These are phyloP conservation scores for Ibidorhyncha struthersii DNA, from an alignment of 2,113 vertebrate genomes.

Conservation along the genomic window DNA sequence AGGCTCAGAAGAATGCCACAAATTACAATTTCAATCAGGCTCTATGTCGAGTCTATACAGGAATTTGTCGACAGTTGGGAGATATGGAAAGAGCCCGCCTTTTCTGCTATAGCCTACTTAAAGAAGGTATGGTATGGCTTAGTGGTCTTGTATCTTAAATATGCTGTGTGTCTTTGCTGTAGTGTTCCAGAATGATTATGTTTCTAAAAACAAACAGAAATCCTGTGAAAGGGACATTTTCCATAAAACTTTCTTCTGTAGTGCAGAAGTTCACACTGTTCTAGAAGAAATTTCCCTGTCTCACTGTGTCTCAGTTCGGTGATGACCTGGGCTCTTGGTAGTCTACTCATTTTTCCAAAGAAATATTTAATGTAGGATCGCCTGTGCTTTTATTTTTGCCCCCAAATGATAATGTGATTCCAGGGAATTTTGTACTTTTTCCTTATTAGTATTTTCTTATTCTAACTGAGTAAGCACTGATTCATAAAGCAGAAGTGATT, in stretches of 20 bases:
- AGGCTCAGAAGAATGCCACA: constrained; percentile 70
- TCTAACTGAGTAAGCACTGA: neutral
- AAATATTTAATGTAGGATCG: neutral
- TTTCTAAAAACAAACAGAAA: neutral
- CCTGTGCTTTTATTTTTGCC: neutral
- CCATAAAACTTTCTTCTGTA: neutral
- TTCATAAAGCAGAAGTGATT: neutral
- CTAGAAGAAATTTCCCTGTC: neutral
- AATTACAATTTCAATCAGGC: constrained; percentile 78
- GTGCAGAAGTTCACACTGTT: neutral
- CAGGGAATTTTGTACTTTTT: neutral
- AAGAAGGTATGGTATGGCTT: constrained; percentile 80
- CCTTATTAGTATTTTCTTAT: neutral
- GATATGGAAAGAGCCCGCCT: constrained; percentile 86
- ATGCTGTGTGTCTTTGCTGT: neutral
- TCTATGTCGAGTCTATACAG: constrained; percentile 89
- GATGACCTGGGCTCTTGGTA: neutral
- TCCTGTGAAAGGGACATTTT: neutral
- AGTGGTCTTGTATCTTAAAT: neutral
- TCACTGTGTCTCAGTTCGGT: neutral
- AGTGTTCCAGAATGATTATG: neutral
- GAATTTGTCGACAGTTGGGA: constrained; percentile 85
- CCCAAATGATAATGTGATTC: neutral
- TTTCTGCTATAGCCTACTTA: constrained; percentile 88
- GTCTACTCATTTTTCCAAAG: neutral